Percentiles rank a stretch among this genome's conserved stretches.
Evolutionary conservation across 2,888 invertebrate genomes (phyloP).

Genomic region (Drosophila austrosaltans): DNA sequence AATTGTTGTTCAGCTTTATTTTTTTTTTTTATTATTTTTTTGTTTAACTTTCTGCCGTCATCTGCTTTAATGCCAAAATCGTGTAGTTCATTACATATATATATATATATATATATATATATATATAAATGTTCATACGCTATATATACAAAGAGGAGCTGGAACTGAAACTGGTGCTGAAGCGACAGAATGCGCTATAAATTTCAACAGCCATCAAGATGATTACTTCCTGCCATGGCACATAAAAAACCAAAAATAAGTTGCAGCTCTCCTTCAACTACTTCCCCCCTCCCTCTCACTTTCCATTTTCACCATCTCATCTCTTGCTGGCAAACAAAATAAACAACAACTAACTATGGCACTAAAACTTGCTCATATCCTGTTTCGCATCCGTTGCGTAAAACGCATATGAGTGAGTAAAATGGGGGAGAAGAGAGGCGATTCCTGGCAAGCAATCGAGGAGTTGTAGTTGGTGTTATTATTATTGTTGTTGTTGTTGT

Average conservation of each 20-base stretch:
- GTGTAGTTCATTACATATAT: slow-evolving; percentile 70
- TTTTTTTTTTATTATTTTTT: slow-evolving; percentile 8
- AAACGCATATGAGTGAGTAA: slow-evolving; percentile 61
- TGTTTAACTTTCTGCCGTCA: slow-evolving; percentile 43
- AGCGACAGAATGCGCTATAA: slow-evolving; percentile 65
- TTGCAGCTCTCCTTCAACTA: slow-evolving; percentile 53
- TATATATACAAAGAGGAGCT: slow-evolving; percentile 21
- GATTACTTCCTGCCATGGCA: slow-evolving; percentile 78
- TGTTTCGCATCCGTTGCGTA: slow-evolving; percentile 68
- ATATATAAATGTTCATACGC: slow-evolving; percentile 8
- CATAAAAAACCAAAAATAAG: slow-evolving; percentile 69
- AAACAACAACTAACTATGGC: slow-evolving; percentile 71
- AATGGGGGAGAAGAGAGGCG: background rate
- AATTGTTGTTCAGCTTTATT: slow-evolving; percentile 55
- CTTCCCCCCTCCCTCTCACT: background rate
- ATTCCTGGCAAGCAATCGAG: background rate
- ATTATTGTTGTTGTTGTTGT: too few species aligned
- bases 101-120: slow-evolving; percentile 5
- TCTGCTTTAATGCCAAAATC: slow-evolving; percentile 72
- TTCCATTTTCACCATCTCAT: too few species aligned
- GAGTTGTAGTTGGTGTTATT: background rate
- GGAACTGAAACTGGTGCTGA: slow-evolving; percentile 12
- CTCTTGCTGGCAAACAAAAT: slow-evolving; percentile 48
- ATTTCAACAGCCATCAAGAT: slow-evolving; percentile 78
- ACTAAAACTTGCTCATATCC: slow-evolving; percentile 78